Evolutionary conservation across 2,113 vertebrate genomes (phyloP).

Genomic region (Dicentrarchus labrax): DNA sequence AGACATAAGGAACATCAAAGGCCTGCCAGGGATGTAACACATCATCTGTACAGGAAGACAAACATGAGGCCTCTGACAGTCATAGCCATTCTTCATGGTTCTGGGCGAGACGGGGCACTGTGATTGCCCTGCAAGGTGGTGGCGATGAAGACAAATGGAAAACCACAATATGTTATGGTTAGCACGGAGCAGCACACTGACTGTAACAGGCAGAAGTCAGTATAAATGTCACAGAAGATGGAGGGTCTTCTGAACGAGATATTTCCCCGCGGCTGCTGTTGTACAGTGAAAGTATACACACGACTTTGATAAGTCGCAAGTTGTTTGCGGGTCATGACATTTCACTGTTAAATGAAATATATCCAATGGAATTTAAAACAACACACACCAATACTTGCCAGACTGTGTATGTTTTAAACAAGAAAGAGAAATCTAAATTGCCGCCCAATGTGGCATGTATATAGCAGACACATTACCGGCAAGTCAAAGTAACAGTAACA

Average conservation of each 20-base stretch:
- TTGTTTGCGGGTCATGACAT: not conserved
- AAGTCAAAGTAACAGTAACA: too few species aligned
- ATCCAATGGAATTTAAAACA: not conserved
- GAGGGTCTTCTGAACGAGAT: constrained; percentile 14
- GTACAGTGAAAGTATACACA: not conserved
- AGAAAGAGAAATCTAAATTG: not conserved
- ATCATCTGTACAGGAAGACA: constrained; percentile 53
- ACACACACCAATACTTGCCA: not conserved
- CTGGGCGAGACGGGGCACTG: constrained; percentile 13
- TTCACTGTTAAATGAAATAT: not conserved
- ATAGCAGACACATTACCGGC: not conserved
- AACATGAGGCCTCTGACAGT: constrained; percentile 38
- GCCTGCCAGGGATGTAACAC: constrained; percentile 48
- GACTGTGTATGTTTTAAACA: not conserved
- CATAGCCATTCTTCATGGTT: constrained; percentile 56
- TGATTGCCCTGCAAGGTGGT: constrained; percentile 44
- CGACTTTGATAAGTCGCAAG: not conserved
- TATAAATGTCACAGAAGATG: constrained; percentile 47
- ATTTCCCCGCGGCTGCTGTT: not conserved
- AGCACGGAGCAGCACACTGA: constrained; percentile 17
- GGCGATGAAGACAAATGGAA: constrained; percentile 68
- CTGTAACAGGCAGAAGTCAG: constrained; percentile 19
- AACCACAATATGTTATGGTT: constrained; percentile 34
- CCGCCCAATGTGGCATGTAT: not conserved
- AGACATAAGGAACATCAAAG: constrained; percentile 57